phyloP scores from a whole-genome alignment of 2,888 invertebrate genomes.

The Tetragonula carbonaria region DNA sequence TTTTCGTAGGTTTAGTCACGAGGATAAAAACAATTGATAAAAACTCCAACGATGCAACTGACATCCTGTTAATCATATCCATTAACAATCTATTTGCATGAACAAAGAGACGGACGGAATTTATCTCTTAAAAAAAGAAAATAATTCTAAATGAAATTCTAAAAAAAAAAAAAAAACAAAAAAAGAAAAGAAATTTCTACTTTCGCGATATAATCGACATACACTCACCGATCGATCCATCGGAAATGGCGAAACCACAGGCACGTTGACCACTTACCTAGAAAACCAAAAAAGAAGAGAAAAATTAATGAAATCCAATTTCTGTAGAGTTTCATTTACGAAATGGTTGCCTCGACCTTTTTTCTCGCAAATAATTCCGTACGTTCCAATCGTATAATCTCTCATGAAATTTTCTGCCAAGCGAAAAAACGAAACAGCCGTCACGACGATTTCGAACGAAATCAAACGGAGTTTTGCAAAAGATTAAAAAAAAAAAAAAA shows the following conservation, averaged over 20 bases:
- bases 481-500: too few species aligned
- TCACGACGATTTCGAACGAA: too few species aligned
- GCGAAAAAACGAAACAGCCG: too few species aligned
- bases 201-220: neutral
- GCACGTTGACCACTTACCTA: constrained; percentile 34
- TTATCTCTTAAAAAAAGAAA: too few species aligned
- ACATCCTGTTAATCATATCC: too few species aligned
- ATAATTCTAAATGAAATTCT: too few species aligned
- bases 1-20: too few species aligned
- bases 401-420: neutral
- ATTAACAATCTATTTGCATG: too few species aligned
- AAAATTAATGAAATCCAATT: neutral
- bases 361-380: neutral
- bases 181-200: neutral
- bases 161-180: neutral
- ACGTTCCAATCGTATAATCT: neutral
- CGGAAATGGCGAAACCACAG: neutral
- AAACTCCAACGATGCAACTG: too few species aligned
- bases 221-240: constrained; percentile 7
- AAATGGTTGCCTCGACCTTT: neutral
- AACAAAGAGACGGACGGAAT: too few species aligned
- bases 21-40: too few species aligned
- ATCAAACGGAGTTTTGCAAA: too few species aligned
- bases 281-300: constrained; percentile 24
- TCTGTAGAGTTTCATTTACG: neutral